These are phyloP conservation scores for Cecidostiba fungosa DNA, from an alignment of 2,888 invertebrate species.

Conservation along the genomic window DNA sequence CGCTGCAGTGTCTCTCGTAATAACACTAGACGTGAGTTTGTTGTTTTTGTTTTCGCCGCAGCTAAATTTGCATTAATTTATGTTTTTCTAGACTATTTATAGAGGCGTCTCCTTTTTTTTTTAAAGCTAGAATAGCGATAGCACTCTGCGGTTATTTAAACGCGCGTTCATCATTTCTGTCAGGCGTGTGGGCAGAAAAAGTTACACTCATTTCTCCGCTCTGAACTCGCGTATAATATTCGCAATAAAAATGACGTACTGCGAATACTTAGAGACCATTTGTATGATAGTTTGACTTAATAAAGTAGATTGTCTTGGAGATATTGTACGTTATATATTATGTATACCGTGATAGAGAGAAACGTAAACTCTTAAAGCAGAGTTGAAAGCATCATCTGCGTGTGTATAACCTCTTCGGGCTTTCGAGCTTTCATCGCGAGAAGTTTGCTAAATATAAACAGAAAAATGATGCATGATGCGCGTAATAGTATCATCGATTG, in stretches of 20 bases:
- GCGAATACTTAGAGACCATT: not conserved
- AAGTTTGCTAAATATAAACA: not conserved
- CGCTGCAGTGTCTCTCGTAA: not conserved
- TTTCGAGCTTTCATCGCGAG: not conserved
- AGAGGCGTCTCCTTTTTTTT: not conserved
- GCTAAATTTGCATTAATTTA: slow-evolving; percentile 1
- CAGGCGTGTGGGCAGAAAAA: not conserved
- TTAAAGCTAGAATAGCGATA: not conserved
- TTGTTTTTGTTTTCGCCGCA: not conserved
- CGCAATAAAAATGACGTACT: slow-evolving; percentile 6
- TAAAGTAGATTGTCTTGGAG: not conserved
- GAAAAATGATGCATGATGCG: not conserved
- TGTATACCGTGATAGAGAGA: not conserved
- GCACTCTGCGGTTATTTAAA: too few relatives aligned
- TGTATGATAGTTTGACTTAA: not conserved
- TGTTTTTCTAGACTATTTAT: not conserved
- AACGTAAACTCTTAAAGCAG: not conserved
- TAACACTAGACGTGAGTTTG: not conserved
- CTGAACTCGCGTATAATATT: not conserved
- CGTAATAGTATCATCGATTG: not conserved
- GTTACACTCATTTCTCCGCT: not conserved
- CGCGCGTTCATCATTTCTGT: not conserved
- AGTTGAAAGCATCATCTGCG: not conserved
- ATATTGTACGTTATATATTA: not conserved
- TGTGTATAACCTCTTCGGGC: not conserved